A percentile compares a stretch with the other conserved stretches of the same genome.
These are phyloP conservation scores for Timema podura DNA, from an alignment of 2,888 invertebrate species.

Conservation along the genomic window DNA sequence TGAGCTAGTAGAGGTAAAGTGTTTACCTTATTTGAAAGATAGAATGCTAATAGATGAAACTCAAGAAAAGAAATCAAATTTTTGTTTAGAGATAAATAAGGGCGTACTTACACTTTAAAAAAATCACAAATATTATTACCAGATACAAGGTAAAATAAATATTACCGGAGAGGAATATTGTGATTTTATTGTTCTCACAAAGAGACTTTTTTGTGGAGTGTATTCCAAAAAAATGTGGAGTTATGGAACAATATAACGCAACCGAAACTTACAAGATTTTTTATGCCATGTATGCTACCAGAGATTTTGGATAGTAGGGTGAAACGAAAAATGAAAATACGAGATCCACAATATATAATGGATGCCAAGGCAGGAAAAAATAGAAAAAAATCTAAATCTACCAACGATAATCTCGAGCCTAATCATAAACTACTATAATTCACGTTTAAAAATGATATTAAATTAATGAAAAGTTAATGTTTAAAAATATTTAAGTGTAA, in stretches of 20 bases:
- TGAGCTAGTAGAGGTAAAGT: slow-evolving; percentile 3
- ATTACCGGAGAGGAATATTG: slow-evolving; percentile 2
- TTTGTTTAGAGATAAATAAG: slow-evolving; percentile 4
- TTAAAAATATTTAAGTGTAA: no score
- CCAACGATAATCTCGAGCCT: no score
- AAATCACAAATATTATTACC: slow-evolving; percentile 16
- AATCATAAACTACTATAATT: no score
- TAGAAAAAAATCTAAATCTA: slow-evolving; percentile 2
- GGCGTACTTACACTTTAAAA: not conserved
- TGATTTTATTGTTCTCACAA: slow-evolving; percentile 5
- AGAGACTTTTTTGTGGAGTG: not conserved
- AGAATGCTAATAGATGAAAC: not conserved
- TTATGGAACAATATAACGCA: slow-evolving; percentile 9
- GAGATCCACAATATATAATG: slow-evolving; percentile 10
- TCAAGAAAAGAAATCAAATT: not conserved
- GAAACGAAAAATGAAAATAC: slow-evolving; percentile 10
- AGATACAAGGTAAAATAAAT: slow-evolving; percentile 8
- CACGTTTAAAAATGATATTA: no score
- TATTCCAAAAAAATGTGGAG: not conserved
- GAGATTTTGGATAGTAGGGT: not conserved
- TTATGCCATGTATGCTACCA: slow-evolving; percentile 2
- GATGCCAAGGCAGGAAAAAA: not conserved
- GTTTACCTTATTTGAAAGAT: slow-evolving; percentile 9
- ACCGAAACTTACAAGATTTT: slow-evolving; percentile 1
- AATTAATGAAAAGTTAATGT: no score